Evolutionary conservation across 2,113 vertebrate species (phyloP).

Genomic region (Melanotaenia duboulayi): DNA sequence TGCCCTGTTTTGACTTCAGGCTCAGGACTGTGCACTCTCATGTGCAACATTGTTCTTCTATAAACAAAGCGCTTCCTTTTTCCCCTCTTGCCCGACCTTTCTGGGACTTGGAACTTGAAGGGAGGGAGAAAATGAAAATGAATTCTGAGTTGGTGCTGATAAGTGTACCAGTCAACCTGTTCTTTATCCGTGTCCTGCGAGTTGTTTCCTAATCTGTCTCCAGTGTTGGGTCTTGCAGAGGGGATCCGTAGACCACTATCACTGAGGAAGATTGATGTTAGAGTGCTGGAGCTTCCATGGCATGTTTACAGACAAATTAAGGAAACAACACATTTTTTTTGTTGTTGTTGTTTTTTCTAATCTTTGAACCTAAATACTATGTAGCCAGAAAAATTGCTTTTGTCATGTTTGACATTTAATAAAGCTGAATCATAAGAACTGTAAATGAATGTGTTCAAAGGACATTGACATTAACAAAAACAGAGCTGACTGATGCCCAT

Average conservation of each 20-base stretch:
- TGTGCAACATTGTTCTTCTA: conserved; percentile 86
- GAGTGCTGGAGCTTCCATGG: conserved; percentile 20
- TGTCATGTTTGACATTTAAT: too few relatives aligned
- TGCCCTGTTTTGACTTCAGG: conserved; percentile 83
- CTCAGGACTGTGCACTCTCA: conserved; percentile 76
- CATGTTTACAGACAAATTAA: conserved; percentile 22
- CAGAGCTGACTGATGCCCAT: neutral
- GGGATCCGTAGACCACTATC: conserved; percentile 3
- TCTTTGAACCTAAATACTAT: neutral
- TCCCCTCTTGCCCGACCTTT: conserved; percentile 57
- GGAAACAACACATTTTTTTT: too few relatives aligned
- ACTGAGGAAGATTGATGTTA: conserved; percentile 17
- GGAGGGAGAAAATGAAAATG: conserved; percentile 14
- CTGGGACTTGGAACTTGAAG: conserved; percentile 13
- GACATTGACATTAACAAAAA: neutral
- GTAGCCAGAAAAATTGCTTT: neutral
- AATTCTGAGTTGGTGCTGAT: conserved; percentile 6
- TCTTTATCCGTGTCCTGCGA: conserved; percentile 24
- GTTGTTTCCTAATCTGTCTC: conserved; percentile 34
- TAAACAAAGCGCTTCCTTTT: conserved; percentile 88
- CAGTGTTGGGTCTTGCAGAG: conserved; percentile 28
- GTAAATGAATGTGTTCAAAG: neutral
- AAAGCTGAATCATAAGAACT: neutral
- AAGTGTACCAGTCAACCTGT: conserved; percentile 34
- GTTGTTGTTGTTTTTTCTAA: neutral